Evolutionary conservation across 2,797 vertebrate species (phyloP).

Genomic region (Periophthalmus magnuspinnatus): DNA sequence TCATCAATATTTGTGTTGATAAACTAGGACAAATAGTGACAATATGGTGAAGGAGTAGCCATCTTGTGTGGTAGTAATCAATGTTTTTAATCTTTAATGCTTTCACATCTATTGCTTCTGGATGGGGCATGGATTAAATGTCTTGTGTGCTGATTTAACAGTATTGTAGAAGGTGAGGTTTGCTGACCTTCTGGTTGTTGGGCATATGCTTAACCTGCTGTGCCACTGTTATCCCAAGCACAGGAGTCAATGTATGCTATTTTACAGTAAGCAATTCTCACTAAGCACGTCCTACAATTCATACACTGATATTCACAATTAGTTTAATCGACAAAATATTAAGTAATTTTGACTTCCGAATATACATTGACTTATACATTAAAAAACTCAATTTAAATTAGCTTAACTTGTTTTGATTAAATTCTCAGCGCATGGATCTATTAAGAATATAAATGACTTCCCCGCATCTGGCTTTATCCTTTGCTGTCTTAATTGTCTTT

Average conservation of each 20-base stretch:
- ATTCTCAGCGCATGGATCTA: background rate
- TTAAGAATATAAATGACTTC: background rate
- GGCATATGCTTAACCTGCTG: no score
- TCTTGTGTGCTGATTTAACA: background rate
- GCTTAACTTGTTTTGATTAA: background rate
- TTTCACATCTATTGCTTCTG: background rate
- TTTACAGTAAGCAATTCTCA: no score
- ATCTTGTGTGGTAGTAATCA: background rate
- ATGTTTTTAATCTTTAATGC: no score
- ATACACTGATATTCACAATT: no score
- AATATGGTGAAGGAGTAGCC: background rate
- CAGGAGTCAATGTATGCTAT: no score
- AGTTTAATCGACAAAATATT: no score
- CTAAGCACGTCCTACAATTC: no score
- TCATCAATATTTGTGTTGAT: background rate
- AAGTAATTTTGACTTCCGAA: no score
- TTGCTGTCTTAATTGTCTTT: background rate
- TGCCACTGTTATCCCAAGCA: no score
- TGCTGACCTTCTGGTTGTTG: no score
- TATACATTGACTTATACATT: background rate
- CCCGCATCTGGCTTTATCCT: background rate
- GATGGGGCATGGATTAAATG: background rate
- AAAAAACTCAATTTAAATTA: background rate
- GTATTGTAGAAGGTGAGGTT: background rate
- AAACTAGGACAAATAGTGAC: background rate